A percentile compares a stretch with the other conserved stretches of the same genome.
Conservation (phyloP, 2,113 vertebrate species). For the Chrysochloris asiatica region DNA sequence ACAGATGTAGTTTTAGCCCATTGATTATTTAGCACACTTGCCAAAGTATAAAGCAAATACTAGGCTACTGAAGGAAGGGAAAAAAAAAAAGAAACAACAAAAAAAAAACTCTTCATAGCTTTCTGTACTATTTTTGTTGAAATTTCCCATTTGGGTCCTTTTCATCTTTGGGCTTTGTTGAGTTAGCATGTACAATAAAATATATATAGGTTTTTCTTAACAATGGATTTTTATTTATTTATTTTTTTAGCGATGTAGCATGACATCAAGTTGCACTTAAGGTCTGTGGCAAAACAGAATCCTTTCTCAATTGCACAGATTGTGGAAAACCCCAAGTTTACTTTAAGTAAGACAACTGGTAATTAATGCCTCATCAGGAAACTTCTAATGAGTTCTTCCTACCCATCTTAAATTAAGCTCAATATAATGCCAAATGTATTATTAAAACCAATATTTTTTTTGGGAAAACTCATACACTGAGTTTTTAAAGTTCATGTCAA, state of each 20-base stretch:
- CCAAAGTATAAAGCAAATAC: background rate
- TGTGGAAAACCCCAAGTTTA: background rate
- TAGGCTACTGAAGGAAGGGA: background rate
- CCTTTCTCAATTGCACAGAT: background rate
- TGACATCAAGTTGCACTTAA: background rate
- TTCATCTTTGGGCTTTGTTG: background rate
- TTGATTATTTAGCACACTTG: background rate
- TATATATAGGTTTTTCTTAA: background rate
- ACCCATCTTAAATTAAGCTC: conserved; percentile 61
- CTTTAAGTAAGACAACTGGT: background rate
- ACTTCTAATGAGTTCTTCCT: conserved; percentile 24
- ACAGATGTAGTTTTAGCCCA: background rate
- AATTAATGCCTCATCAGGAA: conserved; percentile 57
- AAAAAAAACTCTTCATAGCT: background rate
- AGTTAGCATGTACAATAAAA: conserved; percentile 24
- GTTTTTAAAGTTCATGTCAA: conserved; percentile 54
- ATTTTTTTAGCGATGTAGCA: conserved; percentile 17
- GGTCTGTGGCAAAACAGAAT: background rate
- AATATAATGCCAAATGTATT: conserved; percentile 59
- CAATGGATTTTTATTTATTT: conserved; percentile 40
- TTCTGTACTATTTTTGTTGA: background rate
- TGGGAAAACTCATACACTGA: background rate
- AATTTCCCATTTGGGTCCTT: background rate
- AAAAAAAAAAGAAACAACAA: no score
- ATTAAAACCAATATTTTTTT: conserved; percentile 56